Evolutionary conservation across 2,113 vertebrate species (phyloP), one percentile per base, ranked within the genome.

Genomic region (Bubo blakistoni): DNA sequence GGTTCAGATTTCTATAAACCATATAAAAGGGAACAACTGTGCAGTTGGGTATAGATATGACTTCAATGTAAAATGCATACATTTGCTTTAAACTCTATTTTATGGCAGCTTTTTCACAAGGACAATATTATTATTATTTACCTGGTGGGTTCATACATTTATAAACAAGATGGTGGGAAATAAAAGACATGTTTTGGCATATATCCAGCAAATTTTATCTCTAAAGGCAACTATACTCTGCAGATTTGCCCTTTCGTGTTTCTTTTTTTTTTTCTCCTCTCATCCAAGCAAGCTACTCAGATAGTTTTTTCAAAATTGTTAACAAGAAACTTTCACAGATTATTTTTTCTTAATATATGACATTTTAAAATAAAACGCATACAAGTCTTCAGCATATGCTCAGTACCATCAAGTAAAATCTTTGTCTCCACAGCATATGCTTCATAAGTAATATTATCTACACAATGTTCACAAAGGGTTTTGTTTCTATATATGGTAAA

Each of bases 401-500:
- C 32, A 74, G 25, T 29, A 46, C 22, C 26, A 88, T n/a, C 76
- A 92, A 16, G 30, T 49, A 86, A 88, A 88, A 65, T 72, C 54
- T 61, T 57, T 66, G 16, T 49, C 47, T 86, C 22, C 34, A 44
- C 54, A 83, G 25, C 40, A 69, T 5, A 59, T 26, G 44, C 54
- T 66, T 61, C 26, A 27, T 26, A 73, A 80, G 82, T 47, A 57
- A n/a, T 40, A 42, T 46, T 62, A 80, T 59, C 47, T 72, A 72
- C 62, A 61, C 52, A 42, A 42, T 9, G 42, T 70, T 86, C 63
- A 78, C 72, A 81, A 54, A 89, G 51, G 46, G 36, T 78, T 95
- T 89, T 81, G 12, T 81, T 94, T 73, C 95, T 91, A 92, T 86
- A 73, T 81, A 84, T 66, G 69, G 83, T 52, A 77, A 94, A 78